Base-by-base conservation (phyloP, 23 tunicate species). In the Oikopleura dioica region DNA sequence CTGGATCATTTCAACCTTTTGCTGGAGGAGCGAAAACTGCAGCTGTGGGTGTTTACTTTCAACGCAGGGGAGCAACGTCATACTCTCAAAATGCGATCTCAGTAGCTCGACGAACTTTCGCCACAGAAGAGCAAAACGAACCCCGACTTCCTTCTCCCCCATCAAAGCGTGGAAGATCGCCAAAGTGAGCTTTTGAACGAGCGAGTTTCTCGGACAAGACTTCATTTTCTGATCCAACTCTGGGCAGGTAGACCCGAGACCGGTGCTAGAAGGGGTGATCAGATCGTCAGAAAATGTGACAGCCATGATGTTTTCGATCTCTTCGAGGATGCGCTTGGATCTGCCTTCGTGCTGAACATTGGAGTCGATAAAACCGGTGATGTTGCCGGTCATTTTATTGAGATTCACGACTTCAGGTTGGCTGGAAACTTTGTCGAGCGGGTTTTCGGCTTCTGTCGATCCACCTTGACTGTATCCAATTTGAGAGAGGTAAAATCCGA, bases 1-100 rank as follows among this genome's bases (percentile, higher is more conserved):
- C 33, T 63, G 72, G n/a, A 63, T 23, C 72, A 63, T 63, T 63
- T 63, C 72, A 28, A 63, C 26, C 26, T 63, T 63, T 29, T 63
- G 72, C 26, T 63, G 72, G n/a, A 63, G n/a, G 31, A 63, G 31
- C 31, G 72, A 63, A 63, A 63, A 63, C 4, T 63, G 72, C 2
- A 63, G 30, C 72, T 63, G 72, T 2, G 72, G 72, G 4, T 63
- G 72, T 63, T 63, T 63, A 31, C 72, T 63, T 4, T 24, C 5
- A 24, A 63, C 26, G 30, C 30, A 16, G 2, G 72, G 72, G 26
- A 63, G 16, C 2, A 63, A 28, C 72, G 4, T 5, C 33, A 4
- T 2, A 28, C 5, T 31, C 30, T 63, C 72, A 23, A 63, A 16
- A 63, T 16, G 26, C 4, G 30, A 12, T 63, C 72, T 63, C 33